phyloP scores from a whole-genome alignment of 2,888 invertebrate genomes.

The Torymus texanus region DNA sequence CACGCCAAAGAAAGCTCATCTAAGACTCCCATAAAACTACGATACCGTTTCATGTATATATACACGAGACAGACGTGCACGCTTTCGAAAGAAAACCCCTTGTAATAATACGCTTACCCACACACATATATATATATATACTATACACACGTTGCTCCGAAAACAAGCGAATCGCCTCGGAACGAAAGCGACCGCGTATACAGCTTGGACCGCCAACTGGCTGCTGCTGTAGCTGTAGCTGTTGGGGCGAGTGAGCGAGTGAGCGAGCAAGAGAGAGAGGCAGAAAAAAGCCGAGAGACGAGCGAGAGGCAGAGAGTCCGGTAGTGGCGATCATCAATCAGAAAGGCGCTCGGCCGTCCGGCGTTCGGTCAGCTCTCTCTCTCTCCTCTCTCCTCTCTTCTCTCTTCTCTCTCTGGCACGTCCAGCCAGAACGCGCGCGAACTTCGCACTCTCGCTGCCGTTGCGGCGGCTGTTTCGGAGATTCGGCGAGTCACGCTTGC shows the following conservation, averaged over 20 bases:
- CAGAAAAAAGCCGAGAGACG: slow-evolving; percentile 40
- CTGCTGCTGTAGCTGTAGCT: background rate
- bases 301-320: slow-evolving; percentile 68
- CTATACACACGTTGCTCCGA: background rate
- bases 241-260: too few species aligned
- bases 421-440: slow-evolving; percentile 70
- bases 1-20: too few species aligned
- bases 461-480: slow-evolving; percentile 28
- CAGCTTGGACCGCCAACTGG: background rate
- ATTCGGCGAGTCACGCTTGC: slow-evolving; percentile 56
- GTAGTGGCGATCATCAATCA: slow-evolving; percentile 73
- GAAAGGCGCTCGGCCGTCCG: slow-evolving; percentile 71
- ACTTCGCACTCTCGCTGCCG: slow-evolving; percentile 53
- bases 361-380: slow-evolving; percentile 65
- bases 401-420: slow-evolving; percentile 63
- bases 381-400: slow-evolving; percentile 63
- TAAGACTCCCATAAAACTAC: too few species aligned
- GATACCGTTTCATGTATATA: background rate
- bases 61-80: background rate
- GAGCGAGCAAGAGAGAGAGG: slow-evolving; percentile 48
- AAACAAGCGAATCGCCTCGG: slow-evolving; percentile 31
- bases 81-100: background rate
- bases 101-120: too few species aligned
- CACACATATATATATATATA: too few species aligned
- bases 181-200: slow-evolving; percentile 27